Conservation (phyloP, 2,797 vertebrate species). For the Micromesistius poutassou region DNA sequence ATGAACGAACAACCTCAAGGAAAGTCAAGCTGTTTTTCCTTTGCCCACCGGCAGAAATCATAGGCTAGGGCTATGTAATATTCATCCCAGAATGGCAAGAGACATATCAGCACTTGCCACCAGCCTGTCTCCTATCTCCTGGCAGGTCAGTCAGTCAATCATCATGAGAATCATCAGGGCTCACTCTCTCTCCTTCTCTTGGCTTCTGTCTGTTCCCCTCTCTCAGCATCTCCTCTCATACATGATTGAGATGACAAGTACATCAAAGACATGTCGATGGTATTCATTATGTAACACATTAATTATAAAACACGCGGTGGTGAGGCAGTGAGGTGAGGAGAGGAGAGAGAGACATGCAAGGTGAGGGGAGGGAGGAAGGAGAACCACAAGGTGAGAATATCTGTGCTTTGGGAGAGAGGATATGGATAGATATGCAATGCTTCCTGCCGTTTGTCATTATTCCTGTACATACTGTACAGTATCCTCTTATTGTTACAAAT, state of each 20-base stretch:
- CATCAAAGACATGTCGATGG: constrained; percentile 9
- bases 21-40: constrained; percentile 29
- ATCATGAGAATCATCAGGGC: background rate
- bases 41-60: background rate
- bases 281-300: constrained; percentile 43
- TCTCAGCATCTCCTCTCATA: constrained; percentile 57
- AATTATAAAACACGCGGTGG: background rate
- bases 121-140: background rate
- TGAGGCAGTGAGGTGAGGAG: background rate
- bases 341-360: constrained; percentile 2
- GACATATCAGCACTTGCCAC: background rate
- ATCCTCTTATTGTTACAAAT: background rate
- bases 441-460: background rate
- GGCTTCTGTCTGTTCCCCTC: constrained; percentile 35
- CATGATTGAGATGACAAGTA: constrained; percentile 54
- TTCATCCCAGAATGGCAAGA: background rate
- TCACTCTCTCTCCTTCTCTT: constrained; percentile 22
- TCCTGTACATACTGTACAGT: background rate
- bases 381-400: background rate
- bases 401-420: background rate
- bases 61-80: no score
- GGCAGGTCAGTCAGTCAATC: background rate
- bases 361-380: background rate
- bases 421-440: background rate
- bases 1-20: constrained; percentile 11